Conservation (phyloP, 1,140 invertebrate species). For the Cyclina sinensis region DNA sequence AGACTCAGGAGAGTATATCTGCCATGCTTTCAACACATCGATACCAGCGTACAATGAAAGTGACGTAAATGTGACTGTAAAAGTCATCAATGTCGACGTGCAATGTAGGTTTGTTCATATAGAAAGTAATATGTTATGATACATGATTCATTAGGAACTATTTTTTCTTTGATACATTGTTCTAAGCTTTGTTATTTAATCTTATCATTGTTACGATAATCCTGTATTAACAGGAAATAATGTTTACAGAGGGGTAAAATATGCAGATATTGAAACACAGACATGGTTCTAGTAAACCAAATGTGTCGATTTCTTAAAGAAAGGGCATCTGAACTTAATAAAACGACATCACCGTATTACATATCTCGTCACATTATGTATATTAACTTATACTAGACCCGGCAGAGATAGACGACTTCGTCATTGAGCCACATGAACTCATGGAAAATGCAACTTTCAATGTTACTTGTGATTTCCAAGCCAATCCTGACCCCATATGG, state of each 20-base stretch:
- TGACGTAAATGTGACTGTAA: conserved; percentile 10
- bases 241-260: neutral
- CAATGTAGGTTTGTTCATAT: conserved; percentile 46
- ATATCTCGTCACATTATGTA: too few relatives aligned
- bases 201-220: too few relatives aligned
- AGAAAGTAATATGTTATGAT: too few relatives aligned
- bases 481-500: conserved; percentile 26
- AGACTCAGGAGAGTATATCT: conserved; percentile 37
- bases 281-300: neutral
- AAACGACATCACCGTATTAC: too few relatives aligned
- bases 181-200: too few relatives aligned
- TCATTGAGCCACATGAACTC: neutral
- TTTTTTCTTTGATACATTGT: too few relatives aligned
- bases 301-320: neutral
- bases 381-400: conserved; percentile 11
- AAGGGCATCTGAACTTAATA: too few relatives aligned
- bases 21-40: conserved; percentile 33
- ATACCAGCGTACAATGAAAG: conserved; percentile 17
- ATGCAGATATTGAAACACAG: neutral
- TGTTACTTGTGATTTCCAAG: conserved; percentile 16
- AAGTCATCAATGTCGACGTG: conserved; percentile 52
- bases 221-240: too few relatives aligned
- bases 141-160: too few relatives aligned
- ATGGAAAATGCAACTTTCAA: conserved; percentile 38
- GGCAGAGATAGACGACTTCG: conserved; percentile 9